phyloP scores from a whole-genome alignment of 2,113 vertebrate species.

The Scopus umbretta region DNA sequence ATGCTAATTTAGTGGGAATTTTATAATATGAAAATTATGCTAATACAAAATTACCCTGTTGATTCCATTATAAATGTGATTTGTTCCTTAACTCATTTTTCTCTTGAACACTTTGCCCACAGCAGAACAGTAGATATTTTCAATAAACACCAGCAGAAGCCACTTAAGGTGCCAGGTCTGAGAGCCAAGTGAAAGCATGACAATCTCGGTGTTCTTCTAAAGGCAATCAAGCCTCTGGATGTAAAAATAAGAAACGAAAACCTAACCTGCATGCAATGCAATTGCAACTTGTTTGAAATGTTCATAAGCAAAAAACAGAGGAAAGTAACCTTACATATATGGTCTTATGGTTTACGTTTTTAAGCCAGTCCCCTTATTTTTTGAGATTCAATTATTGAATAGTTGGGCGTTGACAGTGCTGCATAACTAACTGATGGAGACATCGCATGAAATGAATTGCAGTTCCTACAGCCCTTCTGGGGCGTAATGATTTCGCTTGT shows the following conservation, averaged over 20 bases:
- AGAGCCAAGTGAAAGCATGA: neutral
- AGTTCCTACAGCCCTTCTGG: neutral
- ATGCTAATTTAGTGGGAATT: neutral
- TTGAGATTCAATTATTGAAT: neutral
- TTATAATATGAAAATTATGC: neutral
- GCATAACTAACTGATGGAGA: neutral
- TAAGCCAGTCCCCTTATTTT: neutral
- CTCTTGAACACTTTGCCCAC: neutral
- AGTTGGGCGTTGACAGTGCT: neutral
- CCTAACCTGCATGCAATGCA: neutral
- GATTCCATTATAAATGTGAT: neutral
- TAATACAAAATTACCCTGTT: neutral
- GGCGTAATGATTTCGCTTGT: neutral
- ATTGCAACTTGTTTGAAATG: neutral
- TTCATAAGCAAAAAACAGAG: neutral
- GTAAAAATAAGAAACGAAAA: neutral
- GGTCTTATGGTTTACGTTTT: neutral
- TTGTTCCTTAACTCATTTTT: neutral
- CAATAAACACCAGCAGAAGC: neutral
- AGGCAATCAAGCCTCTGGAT: neutral
- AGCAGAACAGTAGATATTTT: neutral
- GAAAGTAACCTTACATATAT: neutral
- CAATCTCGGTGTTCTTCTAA: neutral
- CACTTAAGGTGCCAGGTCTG: neutral
- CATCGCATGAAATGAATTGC: neutral